Evolutionary conservation across 1,140 invertebrate genomes (phyloP), one percentile per base, ranked within the genome.

Genomic region (Drosophila jambulina): DNA sequence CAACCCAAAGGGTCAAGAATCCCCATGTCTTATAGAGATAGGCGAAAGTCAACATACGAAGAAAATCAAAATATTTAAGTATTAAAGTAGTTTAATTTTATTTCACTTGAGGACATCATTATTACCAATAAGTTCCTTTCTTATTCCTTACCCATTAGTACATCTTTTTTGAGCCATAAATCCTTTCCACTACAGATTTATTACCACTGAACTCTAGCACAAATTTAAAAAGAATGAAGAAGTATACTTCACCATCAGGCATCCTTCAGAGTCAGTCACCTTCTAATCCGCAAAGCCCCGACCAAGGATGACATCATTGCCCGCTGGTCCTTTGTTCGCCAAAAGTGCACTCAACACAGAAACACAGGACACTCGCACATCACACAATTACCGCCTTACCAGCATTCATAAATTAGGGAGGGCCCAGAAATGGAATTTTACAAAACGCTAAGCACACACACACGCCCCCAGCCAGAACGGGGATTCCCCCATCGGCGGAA

Each of bases 391-490:
- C 77, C 70, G 80, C 77, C 81, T 54, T 63, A 83, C 51, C 45
- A 42, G 71, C 78, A 90, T 82, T 88, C 85, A 88, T 88, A 88
- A 88, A 88, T 88, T 88, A 88, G 78, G 68, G 32, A 71, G 67
- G 53, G n/a, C 23, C 32, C 57, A 46, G 63, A 88, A 90, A 84
- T 84, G 81, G 72, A 51, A 84, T 80, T 87, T 88, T 80, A 64
- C 58, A 88, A 78, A 88, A 84, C 77, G 84, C 74, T 90, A 88
- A 90, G 84, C 78, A 72, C 78, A 75, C 53, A 54, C 60, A 12
- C 32, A 32, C 32, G 13, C 62, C 49, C 46, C 46, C 59, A 61
- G 29, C 53, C 43, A 34, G 46, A 58, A 25, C 8, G n/a, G 64
- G 21, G 19, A 12, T 58, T 25, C 34, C 62, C 49, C 62, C 38